Conservation (phyloP, 2,113 vertebrate genomes). For the Myxocyprinus asiaticus region DNA sequence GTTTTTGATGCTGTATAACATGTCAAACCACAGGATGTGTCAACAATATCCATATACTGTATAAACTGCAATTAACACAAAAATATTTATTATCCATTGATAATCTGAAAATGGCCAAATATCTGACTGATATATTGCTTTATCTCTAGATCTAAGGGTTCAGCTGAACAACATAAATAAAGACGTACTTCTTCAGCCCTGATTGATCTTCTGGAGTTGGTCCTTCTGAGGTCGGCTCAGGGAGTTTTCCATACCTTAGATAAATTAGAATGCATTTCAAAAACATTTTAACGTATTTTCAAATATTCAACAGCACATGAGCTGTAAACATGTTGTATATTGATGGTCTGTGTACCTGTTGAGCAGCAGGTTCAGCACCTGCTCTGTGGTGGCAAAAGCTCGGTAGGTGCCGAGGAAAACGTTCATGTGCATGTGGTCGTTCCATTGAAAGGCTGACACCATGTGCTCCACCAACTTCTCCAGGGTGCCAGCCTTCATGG, state of each 20-base stretch:
- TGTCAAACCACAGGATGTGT: no score
- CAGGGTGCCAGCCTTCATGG: constrained; percentile 95
- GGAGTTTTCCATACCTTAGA: constrained; percentile 87
- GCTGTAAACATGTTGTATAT: no score
- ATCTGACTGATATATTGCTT: no score
- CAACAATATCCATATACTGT: no score
- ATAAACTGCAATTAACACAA: no score
- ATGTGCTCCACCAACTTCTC: constrained; percentile 98
- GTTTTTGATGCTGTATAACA: no score
- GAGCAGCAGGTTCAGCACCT: constrained; percentile 95
- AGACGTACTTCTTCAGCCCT: constrained; percentile 88
- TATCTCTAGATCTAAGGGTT: background rate
- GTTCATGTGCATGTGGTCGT: constrained; percentile 97
- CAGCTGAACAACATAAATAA: background rate
- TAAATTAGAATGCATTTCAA: background rate
- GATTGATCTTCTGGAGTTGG: constrained; percentile 84
- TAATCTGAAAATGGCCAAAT: no score
- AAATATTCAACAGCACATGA: background rate
- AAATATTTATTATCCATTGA: no score
- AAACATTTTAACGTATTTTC: background rate
- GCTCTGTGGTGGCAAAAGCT: constrained; percentile 89
- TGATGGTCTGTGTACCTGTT: constrained; percentile 75
- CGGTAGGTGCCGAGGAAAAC: constrained; percentile 98
- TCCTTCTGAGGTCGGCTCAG: constrained; percentile 77
- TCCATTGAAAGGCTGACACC: constrained; percentile 92